These are phyloP conservation scores for Istiophorus platypterus DNA, from an alignment of 2,113 vertebrate species.

Conservation along the genomic window DNA sequence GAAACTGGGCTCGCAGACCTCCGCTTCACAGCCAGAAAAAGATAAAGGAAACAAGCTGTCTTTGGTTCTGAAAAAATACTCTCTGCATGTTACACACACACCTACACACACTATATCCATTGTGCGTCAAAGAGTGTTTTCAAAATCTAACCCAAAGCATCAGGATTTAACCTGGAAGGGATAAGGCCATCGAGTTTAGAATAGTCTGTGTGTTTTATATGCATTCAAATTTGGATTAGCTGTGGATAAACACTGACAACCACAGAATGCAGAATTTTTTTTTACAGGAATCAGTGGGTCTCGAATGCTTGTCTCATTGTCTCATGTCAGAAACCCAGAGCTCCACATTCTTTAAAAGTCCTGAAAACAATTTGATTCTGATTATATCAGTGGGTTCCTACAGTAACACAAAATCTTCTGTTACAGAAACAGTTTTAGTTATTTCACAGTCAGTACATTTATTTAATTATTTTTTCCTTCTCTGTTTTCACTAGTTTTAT, in stretches of 20 bases:
- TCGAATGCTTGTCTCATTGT: background rate
- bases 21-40: background rate
- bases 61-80: background rate
- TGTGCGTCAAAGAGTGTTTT: background rate
- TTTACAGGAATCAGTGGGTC: constrained; percentile 12
- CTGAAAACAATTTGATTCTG: background rate
- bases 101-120: background rate
- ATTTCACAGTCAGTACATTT: too few relatives aligned
- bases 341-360: background rate
- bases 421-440: too few relatives aligned
- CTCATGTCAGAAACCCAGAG: background rate
- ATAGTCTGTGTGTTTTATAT: constrained; percentile 16
- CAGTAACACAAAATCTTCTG: too few relatives aligned
- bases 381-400: background rate
- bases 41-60: constrained; percentile 23
- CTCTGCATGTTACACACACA: background rate
- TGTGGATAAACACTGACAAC: constrained; percentile 12
- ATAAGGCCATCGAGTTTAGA: background rate
- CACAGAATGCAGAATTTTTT: background rate
- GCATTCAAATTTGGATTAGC: constrained; percentile 34
- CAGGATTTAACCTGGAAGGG: constrained; percentile 9
- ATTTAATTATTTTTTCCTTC: too few relatives aligned
- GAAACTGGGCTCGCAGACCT: background rate
- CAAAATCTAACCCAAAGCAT: constrained; percentile 1
- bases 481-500: too few relatives aligned